These are phyloP conservation scores for Spermophilus dauricus DNA, from an alignment of 2,113 vertebrate species.

Conservation along the genomic window DNA sequence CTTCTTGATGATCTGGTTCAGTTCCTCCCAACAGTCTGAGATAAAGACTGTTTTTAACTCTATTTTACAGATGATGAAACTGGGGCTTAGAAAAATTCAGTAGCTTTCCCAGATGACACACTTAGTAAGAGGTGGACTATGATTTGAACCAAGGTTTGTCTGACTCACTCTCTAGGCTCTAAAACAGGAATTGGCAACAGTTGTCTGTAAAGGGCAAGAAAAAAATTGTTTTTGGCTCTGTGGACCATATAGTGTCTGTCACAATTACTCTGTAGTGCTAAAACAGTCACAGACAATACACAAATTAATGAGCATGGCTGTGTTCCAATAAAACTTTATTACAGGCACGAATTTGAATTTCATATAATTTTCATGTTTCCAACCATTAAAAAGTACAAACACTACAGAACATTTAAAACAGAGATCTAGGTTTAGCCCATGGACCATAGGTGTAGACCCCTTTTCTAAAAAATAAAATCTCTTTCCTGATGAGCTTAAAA, in stretches of 20 bases:
- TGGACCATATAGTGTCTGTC: neutral
- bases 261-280: neutral
- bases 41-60: neutral
- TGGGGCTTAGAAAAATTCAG: neutral
- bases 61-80: neutral
- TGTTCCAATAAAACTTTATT: neutral
- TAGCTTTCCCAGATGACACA: neutral
- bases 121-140: neutral
- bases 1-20: neutral
- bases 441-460: neutral
- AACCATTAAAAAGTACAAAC: neutral
- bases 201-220: neutral
- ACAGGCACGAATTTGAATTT: conserved; percentile 3
- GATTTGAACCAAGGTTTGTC: neutral
- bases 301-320: neutral
- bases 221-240: neutral
- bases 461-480: neutral
- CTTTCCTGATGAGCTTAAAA: neutral
- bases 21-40: neutral
- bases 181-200: neutral
- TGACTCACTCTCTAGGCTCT: neutral
- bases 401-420: neutral
- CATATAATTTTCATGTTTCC: neutral
- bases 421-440: neutral
- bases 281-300: neutral